Conservation (phyloP, 2,797 vertebrate species). For the Pseudochromis fuscus region DNA sequence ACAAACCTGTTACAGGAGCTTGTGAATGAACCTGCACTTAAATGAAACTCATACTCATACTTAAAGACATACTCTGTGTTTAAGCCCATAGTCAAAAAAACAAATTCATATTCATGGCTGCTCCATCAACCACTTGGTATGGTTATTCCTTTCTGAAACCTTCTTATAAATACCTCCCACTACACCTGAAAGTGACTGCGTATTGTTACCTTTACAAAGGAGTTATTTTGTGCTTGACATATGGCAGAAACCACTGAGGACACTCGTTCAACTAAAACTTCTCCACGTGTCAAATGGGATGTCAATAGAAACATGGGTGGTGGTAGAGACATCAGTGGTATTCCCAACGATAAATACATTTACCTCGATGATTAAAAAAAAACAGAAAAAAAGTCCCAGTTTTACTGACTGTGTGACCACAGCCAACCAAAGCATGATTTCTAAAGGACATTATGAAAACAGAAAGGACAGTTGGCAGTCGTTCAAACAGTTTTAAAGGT, state of each 20-base stretch:
- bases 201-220: slow-evolving; percentile 3
- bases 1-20: slow-evolving; percentile 17
- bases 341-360: slow-evolving; percentile 31
- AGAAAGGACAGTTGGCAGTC: slow-evolving; percentile 39
- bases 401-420: slow-evolving; percentile 12
- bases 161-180: slow-evolving; percentile 15
- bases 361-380: not conserved
- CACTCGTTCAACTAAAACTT: slow-evolving; percentile 22
- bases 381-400: slow-evolving; percentile 41
- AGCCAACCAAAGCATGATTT: slow-evolving; percentile 17
- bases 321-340: slow-evolving; percentile 26
- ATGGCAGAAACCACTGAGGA: slow-evolving; percentile 6
- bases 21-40: slow-evolving; percentile 43
- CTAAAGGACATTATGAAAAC: slow-evolving; percentile 20
- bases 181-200: slow-evolving; percentile 3
- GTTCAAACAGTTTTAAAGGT: too few species aligned
- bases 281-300: slow-evolving; percentile 12
- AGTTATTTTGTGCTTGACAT: slow-evolving; percentile 16
- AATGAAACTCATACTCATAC: slow-evolving; percentile 26
- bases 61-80: slow-evolving; percentile 16
- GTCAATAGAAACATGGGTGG: slow-evolving; percentile 18
- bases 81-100: slow-evolving; percentile 17
- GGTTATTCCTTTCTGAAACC: not conserved
- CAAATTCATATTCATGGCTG: slow-evolving; percentile 21
- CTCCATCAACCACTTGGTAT: slow-evolving; percentile 25